Evolutionary conservation across 2,888 invertebrate species (phyloP), one percentile per base, ranked within the genome.

Genomic region (Napeogenes sylphis): DNA sequence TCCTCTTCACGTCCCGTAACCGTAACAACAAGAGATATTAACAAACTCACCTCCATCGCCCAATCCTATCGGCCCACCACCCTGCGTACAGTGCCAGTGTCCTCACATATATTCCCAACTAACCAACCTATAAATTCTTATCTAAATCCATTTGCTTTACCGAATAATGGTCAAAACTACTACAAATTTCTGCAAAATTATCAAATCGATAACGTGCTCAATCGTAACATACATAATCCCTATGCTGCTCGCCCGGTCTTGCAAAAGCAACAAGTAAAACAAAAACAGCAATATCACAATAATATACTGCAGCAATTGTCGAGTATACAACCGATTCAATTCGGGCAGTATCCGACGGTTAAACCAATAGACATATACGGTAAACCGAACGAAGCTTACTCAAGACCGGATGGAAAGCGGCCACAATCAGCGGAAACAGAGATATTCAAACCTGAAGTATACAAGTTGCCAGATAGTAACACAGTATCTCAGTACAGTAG

Each of bases 41-140:
- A 79, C 46, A 91, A 91, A 80, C 75, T 90, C 66, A 89, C 90
- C 0, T 85, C 91, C 0, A 85, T 90, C 45, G 89, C 91, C 1
- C 91, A 91, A 61, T 84, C 89, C 0, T 91, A 91, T 71, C 83
- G 87, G 3, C 90, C 90, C 0, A 90, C 91, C 2, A 90, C 90
- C 3, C 73, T 82, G 2, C 72, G 88, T 12, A 84, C 84, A 0
- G 80, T 86, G 1, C 77, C 81, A 8, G 71, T 80, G 3, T 78
- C 81, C 2, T 72, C 74, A 3, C 79, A 83, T 1, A 70, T 78
- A 6, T 73, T 78, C 0, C 79, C 83, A 0, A 74, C 74, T 4
- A 88, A 89, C 68, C 90, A 91, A 68, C 91, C 91, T 2, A 85
- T 91, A 63, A 90, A 82, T 70, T 80, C 87, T 0, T 91, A 91